These are phyloP conservation scores for Marcusenius ussheri DNA, from an alignment of 2,113 vertebrate species.

Conservation along the genomic window DNA sequence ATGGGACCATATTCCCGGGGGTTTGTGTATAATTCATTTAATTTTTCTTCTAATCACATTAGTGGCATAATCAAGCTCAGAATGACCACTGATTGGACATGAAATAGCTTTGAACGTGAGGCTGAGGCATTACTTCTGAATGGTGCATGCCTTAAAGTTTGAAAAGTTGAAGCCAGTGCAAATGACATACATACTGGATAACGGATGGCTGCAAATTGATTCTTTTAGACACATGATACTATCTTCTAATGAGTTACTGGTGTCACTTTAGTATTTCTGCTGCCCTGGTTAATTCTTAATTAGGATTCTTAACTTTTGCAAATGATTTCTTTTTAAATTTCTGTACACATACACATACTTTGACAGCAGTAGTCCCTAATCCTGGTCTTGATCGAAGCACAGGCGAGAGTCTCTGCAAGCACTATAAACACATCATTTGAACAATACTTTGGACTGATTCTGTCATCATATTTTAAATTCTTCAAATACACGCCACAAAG, in stretches of 20 bases:
- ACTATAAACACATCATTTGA: background rate
- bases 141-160: background rate
- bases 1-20: background rate
- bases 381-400: background rate
- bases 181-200: background rate
- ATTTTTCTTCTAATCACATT: background rate
- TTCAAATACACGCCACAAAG: background rate
- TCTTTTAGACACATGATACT: background rate
- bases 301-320: background rate
- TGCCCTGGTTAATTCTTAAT: background rate
- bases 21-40: slow-evolving; percentile 11
- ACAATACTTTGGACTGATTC: background rate
- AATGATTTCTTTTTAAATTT: background rate
- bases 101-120: background rate
- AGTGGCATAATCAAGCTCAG: background rate
- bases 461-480: background rate
- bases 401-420: background rate
- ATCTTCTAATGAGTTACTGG: background rate
- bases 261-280: background rate
- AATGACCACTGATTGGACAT: background rate
- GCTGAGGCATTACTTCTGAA: background rate
- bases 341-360: background rate
- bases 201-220: background rate
- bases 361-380: background rate
- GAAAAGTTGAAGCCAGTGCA: background rate